Evolutionary conservation across 1,140 invertebrate species (phyloP).

Genomic region (Drosophila santomea): DNA sequence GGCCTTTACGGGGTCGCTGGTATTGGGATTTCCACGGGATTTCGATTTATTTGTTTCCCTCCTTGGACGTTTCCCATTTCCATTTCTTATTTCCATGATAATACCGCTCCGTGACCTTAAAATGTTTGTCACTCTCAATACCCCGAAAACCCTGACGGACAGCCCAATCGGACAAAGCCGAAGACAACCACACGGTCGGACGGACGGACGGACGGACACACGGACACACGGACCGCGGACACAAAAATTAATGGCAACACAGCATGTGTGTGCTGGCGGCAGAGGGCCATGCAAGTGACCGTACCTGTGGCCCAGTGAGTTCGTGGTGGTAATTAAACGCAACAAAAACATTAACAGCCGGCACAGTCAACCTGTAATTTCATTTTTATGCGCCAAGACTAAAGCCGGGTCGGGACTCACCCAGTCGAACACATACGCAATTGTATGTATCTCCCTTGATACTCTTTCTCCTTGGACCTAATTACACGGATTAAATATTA

Average conservation of each 20-base stretch:
- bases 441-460: slow-evolving; percentile 40
- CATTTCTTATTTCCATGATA: slow-evolving; percentile 59
- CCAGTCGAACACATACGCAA: slow-evolving; percentile 16
- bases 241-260: slow-evolving; percentile 39
- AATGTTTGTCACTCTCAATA: slow-evolving; percentile 53
- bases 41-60: slow-evolving; percentile 42
- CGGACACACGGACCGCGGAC: slow-evolving; percentile 19
- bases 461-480: slow-evolving; percentile 75
- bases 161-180: neutral
- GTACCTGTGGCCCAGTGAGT: slow-evolving; percentile 22
- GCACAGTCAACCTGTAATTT: slow-evolving; percentile 66
- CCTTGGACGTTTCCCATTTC: slow-evolving; percentile 35
- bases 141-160: slow-evolving; percentile 23
- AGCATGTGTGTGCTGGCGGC: slow-evolving; percentile 13
- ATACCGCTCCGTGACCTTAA: slow-evolving; percentile 73
- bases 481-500: slow-evolving; percentile 82
- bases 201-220: neutral
- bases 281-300: slow-evolving; percentile 29
- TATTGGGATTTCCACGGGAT: slow-evolving; percentile 31
- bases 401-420: slow-evolving; percentile 39
- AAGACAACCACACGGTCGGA: slow-evolving; percentile 9
- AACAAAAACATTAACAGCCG: slow-evolving; percentile 51
- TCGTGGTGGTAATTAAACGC: slow-evolving; percentile 70
- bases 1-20: slow-evolving; percentile 16
- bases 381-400: slow-evolving; percentile 54